Conservation (phyloP, 1,140 invertebrate species). For the Aphelinus certus region DNA sequence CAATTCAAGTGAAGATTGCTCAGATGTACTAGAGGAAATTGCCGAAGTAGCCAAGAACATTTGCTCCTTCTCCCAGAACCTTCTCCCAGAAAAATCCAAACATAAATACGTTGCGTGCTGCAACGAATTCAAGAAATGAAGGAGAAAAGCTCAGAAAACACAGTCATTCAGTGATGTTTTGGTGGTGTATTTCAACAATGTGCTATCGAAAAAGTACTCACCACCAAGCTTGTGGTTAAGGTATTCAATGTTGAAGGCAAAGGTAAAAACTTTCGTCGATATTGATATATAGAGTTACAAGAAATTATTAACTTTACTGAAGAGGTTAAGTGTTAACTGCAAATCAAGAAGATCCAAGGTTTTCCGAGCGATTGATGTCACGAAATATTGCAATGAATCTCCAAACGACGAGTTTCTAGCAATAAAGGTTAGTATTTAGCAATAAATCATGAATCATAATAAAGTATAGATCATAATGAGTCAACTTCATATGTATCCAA, state of each 20-base stretch:
- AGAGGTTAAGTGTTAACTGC: no score
- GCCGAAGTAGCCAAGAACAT: neutral
- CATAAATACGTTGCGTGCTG: neutral
- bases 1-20: neutral
- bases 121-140: neutral
- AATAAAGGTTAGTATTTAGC: no score
- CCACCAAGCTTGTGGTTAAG: neutral
- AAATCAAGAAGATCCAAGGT: no score
- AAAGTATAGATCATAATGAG: no score
- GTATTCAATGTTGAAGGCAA: neutral
- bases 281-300: neutral
- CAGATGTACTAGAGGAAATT: neutral
- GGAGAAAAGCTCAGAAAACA: neutral
- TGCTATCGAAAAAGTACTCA: neutral
- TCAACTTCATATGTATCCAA: no score
- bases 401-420: no score
- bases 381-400: no score
- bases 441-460: no score
- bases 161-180: neutral
- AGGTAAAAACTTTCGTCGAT: neutral
- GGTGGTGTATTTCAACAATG: neutral
- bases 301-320: no score
- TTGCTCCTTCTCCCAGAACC: neutral
- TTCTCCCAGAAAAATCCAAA: neutral
- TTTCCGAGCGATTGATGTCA: no score